These are phyloP conservation scores for Heteromormyrus szaboi DNA, from an alignment of 2,797 vertebrate genomes.

Conservation along the genomic window DNA sequence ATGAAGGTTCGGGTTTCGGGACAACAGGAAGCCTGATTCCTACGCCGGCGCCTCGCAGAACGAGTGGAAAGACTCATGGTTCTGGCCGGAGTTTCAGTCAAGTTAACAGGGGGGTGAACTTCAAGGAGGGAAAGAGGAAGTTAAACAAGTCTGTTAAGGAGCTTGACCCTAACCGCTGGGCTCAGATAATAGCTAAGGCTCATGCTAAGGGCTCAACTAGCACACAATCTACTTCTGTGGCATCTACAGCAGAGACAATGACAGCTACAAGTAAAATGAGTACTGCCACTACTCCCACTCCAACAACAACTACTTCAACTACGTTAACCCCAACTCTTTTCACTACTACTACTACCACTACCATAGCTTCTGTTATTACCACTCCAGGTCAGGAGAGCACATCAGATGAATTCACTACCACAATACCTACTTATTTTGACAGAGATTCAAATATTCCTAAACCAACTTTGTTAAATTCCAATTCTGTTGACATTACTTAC, in stretches of 20 bases:
- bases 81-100: conserved; percentile 27
- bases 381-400: background rate
- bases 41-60: conserved; percentile 49
- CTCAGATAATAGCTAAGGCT: conserved; percentile 58
- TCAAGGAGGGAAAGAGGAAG: conserved; percentile 57
- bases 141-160: conserved; percentile 61
- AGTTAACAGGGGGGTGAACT: conserved; percentile 43
- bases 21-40: conserved; percentile 49
- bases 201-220: conserved; percentile 47
- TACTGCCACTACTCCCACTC: conserved; percentile 17
- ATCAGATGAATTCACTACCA: background rate
- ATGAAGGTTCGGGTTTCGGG: conserved; percentile 56
- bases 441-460: conserved; percentile 24
- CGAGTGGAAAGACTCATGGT: conserved; percentile 37
- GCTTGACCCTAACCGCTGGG: conserved; percentile 60
- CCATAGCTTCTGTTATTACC: background rate
- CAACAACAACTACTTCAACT: conserved; percentile 7
- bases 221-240: conserved; percentile 30
- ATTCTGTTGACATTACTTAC: conserved; percentile 26
- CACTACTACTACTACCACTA: background rate
- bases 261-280: conserved; percentile 33
- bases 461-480: conserved; percentile 6
- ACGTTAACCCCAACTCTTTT: background rate
- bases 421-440: conserved; percentile 24
- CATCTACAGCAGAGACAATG: conserved; percentile 14